Evolutionary conservation across 2,113 vertebrate species (phyloP), one percentile per base, ranked within the genome.

Genomic region (Calyptomena viridis): DNA sequence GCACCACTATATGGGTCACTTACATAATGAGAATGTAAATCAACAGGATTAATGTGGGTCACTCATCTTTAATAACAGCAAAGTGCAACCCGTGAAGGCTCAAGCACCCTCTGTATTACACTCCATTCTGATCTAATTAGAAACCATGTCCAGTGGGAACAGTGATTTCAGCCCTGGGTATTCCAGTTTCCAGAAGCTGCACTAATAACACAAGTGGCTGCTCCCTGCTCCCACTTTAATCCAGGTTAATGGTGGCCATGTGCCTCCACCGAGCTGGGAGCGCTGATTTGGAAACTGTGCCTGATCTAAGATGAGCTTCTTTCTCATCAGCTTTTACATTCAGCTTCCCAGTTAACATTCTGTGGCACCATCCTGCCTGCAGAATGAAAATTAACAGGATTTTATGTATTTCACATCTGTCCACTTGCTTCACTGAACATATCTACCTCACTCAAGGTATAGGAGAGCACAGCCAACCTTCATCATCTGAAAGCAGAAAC

Each of bases 31-130:
- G 82, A 44, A 44, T 21, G 67, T 22, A 63, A 59, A 90, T 60
- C 56, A 18, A 42, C 82, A 91, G 84, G 90, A 94, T 91, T 86
- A 85, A 95, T 93, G 60, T 88, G 68, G 79, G 90, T 74, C 76
- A 71, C 28, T 84, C 92, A 42, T 90, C 63, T 71, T 67, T 75
- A 80, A 77, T 82, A 82, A 92, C 52, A 87, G 78, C 46, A 16
- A 74, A 88, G 87, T 33, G 50, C 71, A 74, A 25, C 22, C 46
- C 55, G 28, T 0, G 47, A 56, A 77, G 84, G 92, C 85, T 88
- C 55, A 58, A 84, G 82, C 75, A 83, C 81, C 8, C 55, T 71
- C 74, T 66, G 73, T 52, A 39, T 71, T 60, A 80, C 31, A 42
- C 63, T 83, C 92, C 60, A 56, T 67, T 88, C 35, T 85, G 63